Evolutionary conservation across 2,113 vertebrate species (phyloP).

Genomic region (Cochlearius cochlearius): DNA sequence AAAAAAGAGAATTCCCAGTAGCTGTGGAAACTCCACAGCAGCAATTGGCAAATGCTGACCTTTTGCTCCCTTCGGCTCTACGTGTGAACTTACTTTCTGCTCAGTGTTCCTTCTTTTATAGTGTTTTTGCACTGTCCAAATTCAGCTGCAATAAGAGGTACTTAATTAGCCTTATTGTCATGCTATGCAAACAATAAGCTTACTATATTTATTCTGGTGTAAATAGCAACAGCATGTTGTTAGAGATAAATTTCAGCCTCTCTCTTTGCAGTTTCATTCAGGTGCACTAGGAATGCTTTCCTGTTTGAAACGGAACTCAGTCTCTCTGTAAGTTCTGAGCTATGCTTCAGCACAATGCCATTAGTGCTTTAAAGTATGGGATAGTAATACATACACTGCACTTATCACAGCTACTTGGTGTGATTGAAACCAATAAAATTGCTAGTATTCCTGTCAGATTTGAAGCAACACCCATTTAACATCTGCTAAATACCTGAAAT

Average conservation of each 20-base stretch:
- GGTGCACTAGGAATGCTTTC: not conserved
- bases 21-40: not conserved
- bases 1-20: not conserved
- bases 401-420: conserved; percentile 29
- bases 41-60: not conserved
- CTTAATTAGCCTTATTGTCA: not conserved
- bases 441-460: conserved; percentile 39
- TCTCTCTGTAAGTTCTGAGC: conserved; percentile 7
- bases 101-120: not conserved
- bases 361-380: conserved; percentile 18
- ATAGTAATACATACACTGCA: not conserved
- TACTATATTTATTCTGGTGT: not conserved
- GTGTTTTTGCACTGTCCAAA: not conserved
- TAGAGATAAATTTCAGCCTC: not conserved
- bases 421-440: conserved; percentile 56
- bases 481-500: conserved; percentile 55
- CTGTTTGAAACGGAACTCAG: not conserved
- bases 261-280: not conserved
- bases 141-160: not conserved
- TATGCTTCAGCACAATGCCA: not conserved
- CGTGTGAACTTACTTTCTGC: not conserved
- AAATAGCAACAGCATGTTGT: not conserved
- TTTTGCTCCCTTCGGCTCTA: not conserved
- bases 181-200: not conserved
- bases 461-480: conserved; percentile 30